Base-by-base conservation (phyloP, 2,888 invertebrate genomes). In the Thysanoteuthis rhombus region DNA sequence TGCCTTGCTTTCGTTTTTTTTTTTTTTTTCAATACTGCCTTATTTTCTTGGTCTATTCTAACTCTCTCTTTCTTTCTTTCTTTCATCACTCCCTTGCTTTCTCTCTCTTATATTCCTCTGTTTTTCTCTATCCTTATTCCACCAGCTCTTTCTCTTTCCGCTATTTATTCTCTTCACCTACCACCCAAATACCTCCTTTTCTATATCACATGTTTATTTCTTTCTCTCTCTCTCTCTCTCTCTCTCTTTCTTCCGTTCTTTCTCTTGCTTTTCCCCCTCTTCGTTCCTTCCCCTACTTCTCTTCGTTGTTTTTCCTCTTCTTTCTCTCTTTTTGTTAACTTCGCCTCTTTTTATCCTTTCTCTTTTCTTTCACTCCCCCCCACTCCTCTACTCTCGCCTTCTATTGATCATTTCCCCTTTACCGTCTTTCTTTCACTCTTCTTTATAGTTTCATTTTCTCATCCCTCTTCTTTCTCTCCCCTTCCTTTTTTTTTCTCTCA, bases 201-300 rank as follows among this genome's bases (percentile, higher is more conserved):
- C 93, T 93, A 32, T 58, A 40, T 75, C 75, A 58, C n/a, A 40
- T 91, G 39, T 58, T 93, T 90, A 42, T n/a, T 90, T 93, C 16
- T 92, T 42, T 92, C 40, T 92, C 93, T 92, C 28, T 75, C 92
- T 52, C 25, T 93, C 92, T 92, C 89, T 93, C 92, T 47, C 0
- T 93, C 47, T 93, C 28, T 93, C 36, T 91, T 25, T 93, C 47
- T 93, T 16, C 42, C 38, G 38, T 47, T 39, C 45, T 45, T 28
- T n/a, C 10, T n/a, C n/a, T 90, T 39, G 36, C 45, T 90, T 90
- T 38, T 38, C 36, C 45, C 45, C 47, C 19, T 36, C 38, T 25
- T 16, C 2, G 36, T 42, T 47, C 28, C 28, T 25, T 47, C 6
- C 38, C 47, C 28, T 4, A 89, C 38, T 89, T 32, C 16, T 12